Percentiles rank a stretch among this genome's conserved stretches.
Conservation (phyloP, 2,113 vertebrate species). For the Crotalus viridis region DNA sequence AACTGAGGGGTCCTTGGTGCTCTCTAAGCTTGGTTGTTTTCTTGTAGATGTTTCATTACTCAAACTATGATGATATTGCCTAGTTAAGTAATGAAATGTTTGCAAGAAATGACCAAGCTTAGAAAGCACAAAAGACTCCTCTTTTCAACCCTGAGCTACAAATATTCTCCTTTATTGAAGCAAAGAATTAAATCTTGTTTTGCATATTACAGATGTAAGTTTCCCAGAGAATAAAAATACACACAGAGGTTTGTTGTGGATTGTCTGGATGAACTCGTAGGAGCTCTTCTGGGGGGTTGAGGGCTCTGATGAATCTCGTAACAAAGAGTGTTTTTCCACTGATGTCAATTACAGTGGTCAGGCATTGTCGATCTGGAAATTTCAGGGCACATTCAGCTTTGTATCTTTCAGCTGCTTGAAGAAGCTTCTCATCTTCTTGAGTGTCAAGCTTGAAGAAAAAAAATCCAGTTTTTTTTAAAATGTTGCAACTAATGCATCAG, state of each 20-base stretch:
- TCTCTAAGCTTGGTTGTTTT: background rate
- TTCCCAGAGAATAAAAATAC: conserved; percentile 36
- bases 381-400: conserved; percentile 76
- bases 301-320: conserved; percentile 85
- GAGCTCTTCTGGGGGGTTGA: conserved; percentile 88
- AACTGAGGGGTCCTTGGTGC: background rate
- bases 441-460: conserved; percentile 84
- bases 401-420: conserved; percentile 84
- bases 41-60: background rate
- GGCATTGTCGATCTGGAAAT: conserved; percentile 83
- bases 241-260: conserved; percentile 78
- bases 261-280: conserved; percentile 71
- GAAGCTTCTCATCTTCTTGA: conserved; percentile 87
- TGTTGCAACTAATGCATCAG: background rate
- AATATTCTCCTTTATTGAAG: background rate
- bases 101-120: background rate
- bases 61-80: background rate
- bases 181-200: background rate
- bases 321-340: conserved; percentile 88
- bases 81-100: background rate
- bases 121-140: background rate
- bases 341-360: conserved; percentile 86
- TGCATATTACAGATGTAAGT: background rate
- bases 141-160: background rate
- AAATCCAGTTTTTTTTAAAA: background rate